Percentiles rank a stretch among this genome's conserved stretches.
Evolutionary conservation across 2,888 invertebrate genomes (phyloP).

Genomic region (Nomada ferruginata): DNA sequence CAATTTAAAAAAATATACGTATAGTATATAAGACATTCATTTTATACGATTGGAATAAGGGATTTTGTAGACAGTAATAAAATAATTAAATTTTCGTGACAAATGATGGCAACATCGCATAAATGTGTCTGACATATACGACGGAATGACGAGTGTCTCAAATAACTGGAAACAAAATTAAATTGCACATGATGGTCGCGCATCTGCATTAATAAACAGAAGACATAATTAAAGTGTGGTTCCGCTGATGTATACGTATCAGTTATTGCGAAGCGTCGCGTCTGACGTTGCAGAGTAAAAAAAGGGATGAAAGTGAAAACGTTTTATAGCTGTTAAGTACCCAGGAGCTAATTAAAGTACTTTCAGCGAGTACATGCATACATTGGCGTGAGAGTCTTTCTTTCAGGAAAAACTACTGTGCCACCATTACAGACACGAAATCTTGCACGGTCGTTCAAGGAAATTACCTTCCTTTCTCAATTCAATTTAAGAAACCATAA

Average conservation of each 20-base stretch:
- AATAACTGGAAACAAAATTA: slow-evolving; percentile 1
- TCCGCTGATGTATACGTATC: background rate
- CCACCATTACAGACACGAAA: slow-evolving; percentile 10
- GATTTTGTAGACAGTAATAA: background rate
- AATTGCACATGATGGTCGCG: background rate
- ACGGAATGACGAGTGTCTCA: background rate
- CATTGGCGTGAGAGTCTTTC: slow-evolving; percentile 47
- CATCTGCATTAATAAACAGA: background rate
- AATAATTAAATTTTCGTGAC: background rate
- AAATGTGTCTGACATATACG: background rate
- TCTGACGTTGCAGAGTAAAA: slow-evolving; percentile 9
- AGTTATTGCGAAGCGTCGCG: background rate
- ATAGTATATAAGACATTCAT: no score
- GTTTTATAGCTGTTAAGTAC: slow-evolving; percentile 44
- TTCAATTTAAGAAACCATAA: background rate
- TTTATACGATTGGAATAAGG: no score
- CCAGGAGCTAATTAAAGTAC: slow-evolving; percentile 43
- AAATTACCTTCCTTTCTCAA: background rate
- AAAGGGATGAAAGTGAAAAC: slow-evolving; percentile 33
- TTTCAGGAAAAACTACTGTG: background rate
- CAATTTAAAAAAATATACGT: no score
- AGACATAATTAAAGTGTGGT: slow-evolving; percentile 18
- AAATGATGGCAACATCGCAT: background rate
- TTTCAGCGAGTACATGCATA: slow-evolving; percentile 32
- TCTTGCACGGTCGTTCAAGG: background rate